Conservation (phyloP, 1,140 invertebrate species). For the Choristoneura fumiferana region DNA sequence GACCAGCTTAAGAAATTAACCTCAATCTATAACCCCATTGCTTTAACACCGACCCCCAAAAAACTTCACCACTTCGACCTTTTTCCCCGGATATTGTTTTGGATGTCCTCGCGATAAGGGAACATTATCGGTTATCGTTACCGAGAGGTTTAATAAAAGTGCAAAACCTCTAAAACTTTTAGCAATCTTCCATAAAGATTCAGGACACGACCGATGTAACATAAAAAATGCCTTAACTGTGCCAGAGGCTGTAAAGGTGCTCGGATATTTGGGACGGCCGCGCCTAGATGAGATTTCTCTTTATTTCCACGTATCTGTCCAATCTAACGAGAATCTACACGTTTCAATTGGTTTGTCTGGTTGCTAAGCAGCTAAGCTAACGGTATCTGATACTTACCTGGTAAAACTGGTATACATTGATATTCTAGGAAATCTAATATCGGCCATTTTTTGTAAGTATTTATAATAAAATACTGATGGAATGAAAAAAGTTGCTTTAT, state of each 20-base stretch:
- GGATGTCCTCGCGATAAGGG: constrained; percentile 22
- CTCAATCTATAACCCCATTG: neutral
- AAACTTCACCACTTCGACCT: neutral
- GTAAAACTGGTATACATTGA: too few relatives aligned
- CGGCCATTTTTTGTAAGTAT: too few relatives aligned
- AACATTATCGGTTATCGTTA: constrained; percentile 21
- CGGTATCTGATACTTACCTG: too few relatives aligned
- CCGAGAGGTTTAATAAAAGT: constrained; percentile 21
- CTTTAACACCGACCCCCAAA: neutral
- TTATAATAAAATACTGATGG: too few relatives aligned
- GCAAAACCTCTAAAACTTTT: constrained; percentile 28
- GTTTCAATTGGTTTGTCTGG: constrained; percentile 2
- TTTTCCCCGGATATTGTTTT: constrained; percentile 28
- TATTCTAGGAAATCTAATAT: too few relatives aligned
- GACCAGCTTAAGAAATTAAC: constrained; percentile 1
- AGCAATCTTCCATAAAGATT: constrained; percentile 31
- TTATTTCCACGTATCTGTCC: constrained; percentile 9
- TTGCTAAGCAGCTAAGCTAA: neutral
- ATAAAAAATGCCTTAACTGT: constrained; percentile 45
- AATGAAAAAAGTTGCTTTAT: too few relatives aligned
- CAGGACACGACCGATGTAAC: constrained; percentile 38
- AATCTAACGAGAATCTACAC: constrained; percentile 7
- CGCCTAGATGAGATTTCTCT: constrained; percentile 12
- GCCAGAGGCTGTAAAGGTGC: constrained; percentile 48
- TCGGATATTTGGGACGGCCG: constrained; percentile 32